Evolutionary conservation across 2,797 vertebrate species (phyloP), one percentile per base, ranked within the genome.

Genomic region (Lithobates sylvaticus): DNA sequence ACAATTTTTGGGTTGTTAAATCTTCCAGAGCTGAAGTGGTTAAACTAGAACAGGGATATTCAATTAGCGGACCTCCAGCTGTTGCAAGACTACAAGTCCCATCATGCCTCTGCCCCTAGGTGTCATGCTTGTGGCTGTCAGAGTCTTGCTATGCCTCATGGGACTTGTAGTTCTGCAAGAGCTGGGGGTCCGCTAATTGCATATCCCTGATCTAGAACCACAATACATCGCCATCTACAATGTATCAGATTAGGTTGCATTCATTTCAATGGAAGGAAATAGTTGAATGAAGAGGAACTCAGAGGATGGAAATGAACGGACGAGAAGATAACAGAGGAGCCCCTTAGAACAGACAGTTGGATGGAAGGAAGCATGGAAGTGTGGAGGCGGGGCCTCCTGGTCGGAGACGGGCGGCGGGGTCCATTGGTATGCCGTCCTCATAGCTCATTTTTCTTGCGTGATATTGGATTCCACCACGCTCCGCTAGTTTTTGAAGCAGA

Each of bases 401-500:
- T 42, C 39, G n/a, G 44, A 58, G 70, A 50, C 29, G 70, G 39
- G 68, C 47, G 23, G 13, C 44, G 36, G 78, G 39, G 16, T 36
- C 58, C 27, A 64, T 81, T 64, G 58, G 79, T 73, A 81, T 81
- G 69, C 69, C 42, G 69, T 8, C 36, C 67, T 47, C 78, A 34
- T 50, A 68, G n/a, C 72, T 76, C 81, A 76, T 68, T 83, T 76
- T 76, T 47, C 58, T 50, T 50, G 34, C 47, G 54, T 67, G n/a
- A 83, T 76, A 83, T 67, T 83, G 58, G 32, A 76, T 83, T 67
- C 74, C 50, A 64, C 16, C 67, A 83, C 76, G 81, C 81, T 75
- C 27, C 81, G 75, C 39, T 76, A 47, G 64, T 76, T 76, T 76
- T 36, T 54, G 39, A 83, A 83, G 76, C 75, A 76, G 42, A 73